Conservation (phyloP, 2,888 invertebrate genomes). For the Hydropsyche betteni region DNA sequence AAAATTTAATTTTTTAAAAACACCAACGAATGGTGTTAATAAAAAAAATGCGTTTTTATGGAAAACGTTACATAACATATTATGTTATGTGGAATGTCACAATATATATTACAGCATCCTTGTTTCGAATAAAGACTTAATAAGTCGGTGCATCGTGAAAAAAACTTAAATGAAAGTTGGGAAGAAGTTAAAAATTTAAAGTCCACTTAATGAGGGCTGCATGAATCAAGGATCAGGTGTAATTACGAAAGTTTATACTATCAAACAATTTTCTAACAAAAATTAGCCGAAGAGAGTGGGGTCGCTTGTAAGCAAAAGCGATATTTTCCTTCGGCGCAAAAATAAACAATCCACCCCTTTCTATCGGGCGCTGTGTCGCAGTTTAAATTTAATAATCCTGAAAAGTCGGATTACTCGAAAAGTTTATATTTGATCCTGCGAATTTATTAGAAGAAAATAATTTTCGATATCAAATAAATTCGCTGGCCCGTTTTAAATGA, state of each 20-base stretch:
- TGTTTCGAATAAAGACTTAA: no score
- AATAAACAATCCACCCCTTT: slow-evolving; percentile 31
- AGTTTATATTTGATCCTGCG: slow-evolving; percentile 36
- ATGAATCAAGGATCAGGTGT: no score
- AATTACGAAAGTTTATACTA: no score
- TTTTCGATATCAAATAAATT: slow-evolving; percentile 38
- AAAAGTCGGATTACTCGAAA: slow-evolving; percentile 37
- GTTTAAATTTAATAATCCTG: slow-evolving; percentile 38
- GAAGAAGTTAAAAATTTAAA: not conserved
- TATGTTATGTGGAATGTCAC: no score
- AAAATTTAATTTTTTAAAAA: no score
- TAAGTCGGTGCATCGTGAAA: no score
- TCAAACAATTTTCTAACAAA: no score
- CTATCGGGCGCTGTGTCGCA: not conserved
- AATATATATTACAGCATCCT: no score
- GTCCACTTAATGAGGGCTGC: slow-evolving; percentile 23
- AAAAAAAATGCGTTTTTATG: no score
- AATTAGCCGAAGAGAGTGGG: slow-evolving; percentile 8
- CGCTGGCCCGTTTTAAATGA: slow-evolving; percentile 30
- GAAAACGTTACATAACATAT: no score
- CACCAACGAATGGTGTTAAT: no score
- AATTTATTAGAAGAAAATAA: slow-evolving; percentile 35
- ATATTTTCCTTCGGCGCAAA: slow-evolving; percentile 27
- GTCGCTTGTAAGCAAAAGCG: not conserved
- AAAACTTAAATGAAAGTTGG: no score